These are phyloP conservation scores for Lasiommata megera DNA, from an alignment of 2,888 invertebrate genomes.

Conservation along the genomic window DNA sequence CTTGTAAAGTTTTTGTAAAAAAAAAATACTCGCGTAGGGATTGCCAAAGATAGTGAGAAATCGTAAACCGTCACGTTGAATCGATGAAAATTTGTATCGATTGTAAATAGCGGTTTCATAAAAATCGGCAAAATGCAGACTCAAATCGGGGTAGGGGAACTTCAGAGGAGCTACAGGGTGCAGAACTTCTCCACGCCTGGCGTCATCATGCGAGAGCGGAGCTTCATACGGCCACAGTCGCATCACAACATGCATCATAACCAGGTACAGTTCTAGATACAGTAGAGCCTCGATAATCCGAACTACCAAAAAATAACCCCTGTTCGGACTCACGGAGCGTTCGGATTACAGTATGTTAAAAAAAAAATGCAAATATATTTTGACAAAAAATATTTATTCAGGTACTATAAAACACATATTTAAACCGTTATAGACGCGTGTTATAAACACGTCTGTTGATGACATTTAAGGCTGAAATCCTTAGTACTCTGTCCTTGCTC, in stretches of 20 bases:
- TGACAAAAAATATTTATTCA: too few species aligned
- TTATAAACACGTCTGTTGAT: too few species aligned
- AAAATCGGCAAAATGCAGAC: conserved; percentile 59
- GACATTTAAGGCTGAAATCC: too few species aligned
- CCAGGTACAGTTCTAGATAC: too few species aligned
- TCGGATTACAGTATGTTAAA: too few species aligned
- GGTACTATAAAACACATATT: too few species aligned
- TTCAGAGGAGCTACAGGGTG: conserved; percentile 78
- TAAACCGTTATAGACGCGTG: too few species aligned
- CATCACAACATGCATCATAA: conserved; percentile 81
- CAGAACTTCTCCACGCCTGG: conserved; percentile 79
- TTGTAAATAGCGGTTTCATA: conserved; percentile 21
- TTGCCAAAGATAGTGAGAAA: conserved; percentile 50
- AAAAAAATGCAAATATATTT: too few species aligned
- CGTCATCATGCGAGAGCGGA: conserved; percentile 85
- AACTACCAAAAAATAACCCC: too few species aligned
- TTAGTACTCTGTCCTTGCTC: too few species aligned
- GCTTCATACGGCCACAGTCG: conserved; percentile 84
- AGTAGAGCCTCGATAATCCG: too few species aligned
- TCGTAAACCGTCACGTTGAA: conserved; percentile 38
- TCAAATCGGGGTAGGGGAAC: conserved; percentile 67
- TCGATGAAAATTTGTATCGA: conserved; percentile 11
- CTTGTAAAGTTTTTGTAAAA: conserved; percentile 18
- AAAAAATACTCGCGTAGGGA: conserved; percentile 18
- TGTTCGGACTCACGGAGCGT: too few species aligned